Conservation (phyloP, 2,113 vertebrate species). For the Xiphias gladius region DNA sequence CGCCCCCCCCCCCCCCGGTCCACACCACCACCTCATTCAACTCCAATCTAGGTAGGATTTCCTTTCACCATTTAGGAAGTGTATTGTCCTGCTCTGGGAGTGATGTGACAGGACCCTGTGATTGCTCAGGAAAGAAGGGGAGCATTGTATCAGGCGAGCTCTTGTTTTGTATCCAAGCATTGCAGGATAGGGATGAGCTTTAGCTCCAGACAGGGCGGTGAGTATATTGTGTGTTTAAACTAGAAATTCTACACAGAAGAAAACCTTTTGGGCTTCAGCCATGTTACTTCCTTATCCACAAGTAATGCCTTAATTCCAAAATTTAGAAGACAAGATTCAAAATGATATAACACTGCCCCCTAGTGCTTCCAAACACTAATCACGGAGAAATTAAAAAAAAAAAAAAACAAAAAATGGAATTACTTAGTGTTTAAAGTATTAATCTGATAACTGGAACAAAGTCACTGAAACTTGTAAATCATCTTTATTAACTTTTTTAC, state of each 20-base stretch:
- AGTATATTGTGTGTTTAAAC: slow-evolving; percentile 21
- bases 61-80: slow-evolving; percentile 81
- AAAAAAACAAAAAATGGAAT: background rate
- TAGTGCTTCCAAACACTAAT: slow-evolving; percentile 27
- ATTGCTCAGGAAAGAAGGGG: slow-evolving; percentile 76
- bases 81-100: slow-evolving; percentile 78
- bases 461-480: slow-evolving; percentile 19
- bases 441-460: background rate
- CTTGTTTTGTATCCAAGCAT: slow-evolving; percentile 63
- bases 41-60: slow-evolving; percentile 77
- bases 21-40: slow-evolving; percentile 71
- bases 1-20: slow-evolving; percentile 2
- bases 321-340: background rate
- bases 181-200: slow-evolving; percentile 57
- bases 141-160: slow-evolving; percentile 71
- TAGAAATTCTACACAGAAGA: background rate
- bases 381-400: background rate
- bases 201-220: slow-evolving; percentile 55
- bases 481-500: slow-evolving; percentile 71
- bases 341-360: slow-evolving; percentile 46
- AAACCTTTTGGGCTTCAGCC: background rate
- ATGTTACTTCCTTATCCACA: background rate
- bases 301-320: slow-evolving; percentile 7
- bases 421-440: no score
- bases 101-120: slow-evolving; percentile 74